phyloP scores from a whole-genome alignment of 2,797 vertebrate species.

The Mus minutoides region DNA sequence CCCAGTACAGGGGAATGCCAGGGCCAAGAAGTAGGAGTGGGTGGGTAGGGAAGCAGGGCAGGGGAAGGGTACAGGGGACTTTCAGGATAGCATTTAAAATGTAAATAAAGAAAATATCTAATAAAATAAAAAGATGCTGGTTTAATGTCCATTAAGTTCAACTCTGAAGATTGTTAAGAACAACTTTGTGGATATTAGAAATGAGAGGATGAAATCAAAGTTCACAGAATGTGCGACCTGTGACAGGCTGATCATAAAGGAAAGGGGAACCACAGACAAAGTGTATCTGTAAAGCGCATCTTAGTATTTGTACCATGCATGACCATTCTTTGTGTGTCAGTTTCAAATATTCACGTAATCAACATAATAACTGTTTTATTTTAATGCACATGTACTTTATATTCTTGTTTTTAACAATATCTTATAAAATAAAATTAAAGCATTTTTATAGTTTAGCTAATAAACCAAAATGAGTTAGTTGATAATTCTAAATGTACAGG shows the following conservation, averaged over 20 bases:
- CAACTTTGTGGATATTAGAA: slow-evolving; percentile 46
- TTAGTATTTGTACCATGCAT: neutral
- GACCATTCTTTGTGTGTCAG: neutral
- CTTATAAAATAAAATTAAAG: slow-evolving; percentile 3
- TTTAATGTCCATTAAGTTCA: slow-evolving; percentile 27
- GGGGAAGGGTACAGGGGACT: no score
- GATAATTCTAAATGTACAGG: neutral
- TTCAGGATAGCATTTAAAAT: no score
- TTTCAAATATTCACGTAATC: neutral
- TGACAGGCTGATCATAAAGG: neutral
- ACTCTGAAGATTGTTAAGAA: slow-evolving; percentile 32
- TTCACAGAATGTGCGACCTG: neutral
- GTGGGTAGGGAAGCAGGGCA: no score
- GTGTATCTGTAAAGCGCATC: neutral
- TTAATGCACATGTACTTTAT: neutral
- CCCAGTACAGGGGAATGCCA: no score
- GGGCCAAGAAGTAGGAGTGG: no score
- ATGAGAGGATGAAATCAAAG: neutral
- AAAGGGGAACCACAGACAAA: neutral
- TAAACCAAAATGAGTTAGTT: neutral
- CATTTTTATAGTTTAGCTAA: neutral
- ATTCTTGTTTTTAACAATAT: neutral
- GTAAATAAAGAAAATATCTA: no score
- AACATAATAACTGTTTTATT: neutral
- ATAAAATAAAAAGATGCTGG: neutral